A percentile compares a stretch with the other conserved stretches of the same genome.
Evolutionary conservation across 2,797 vertebrate genomes (phyloP).

Genomic region (Antrozous pallidus): DNA sequence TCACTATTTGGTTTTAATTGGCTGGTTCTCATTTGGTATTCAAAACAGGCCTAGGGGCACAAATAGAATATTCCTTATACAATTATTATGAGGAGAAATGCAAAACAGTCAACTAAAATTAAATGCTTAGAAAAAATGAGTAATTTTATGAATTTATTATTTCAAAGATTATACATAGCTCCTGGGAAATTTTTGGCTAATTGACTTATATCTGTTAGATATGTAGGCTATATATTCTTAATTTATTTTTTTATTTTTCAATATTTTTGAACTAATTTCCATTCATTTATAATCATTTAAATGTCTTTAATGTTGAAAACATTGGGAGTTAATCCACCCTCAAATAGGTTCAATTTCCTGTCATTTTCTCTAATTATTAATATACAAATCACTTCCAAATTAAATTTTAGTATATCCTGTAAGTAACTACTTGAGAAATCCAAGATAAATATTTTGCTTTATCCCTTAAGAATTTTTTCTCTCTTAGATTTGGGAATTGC

Average conservation of each 20-base stretch:
- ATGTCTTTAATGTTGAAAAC: neutral
- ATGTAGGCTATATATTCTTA: neutral
- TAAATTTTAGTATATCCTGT: neutral
- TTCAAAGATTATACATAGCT: neutral
- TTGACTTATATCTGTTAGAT: neutral
- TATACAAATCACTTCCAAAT: neutral
- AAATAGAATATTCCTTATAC: neutral
- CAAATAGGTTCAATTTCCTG: neutral
- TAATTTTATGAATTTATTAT: neutral
- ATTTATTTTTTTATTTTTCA: neutral
- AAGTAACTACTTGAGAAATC: neutral
- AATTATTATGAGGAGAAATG: neutral
- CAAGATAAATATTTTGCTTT: slow-evolving; percentile 8
- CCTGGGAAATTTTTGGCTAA: neutral
- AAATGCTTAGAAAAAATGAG: slow-evolving; percentile 15
- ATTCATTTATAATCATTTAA: neutral
- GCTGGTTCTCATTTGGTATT: neutral
- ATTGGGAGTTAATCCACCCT: neutral
- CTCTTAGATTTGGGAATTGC: neutral
- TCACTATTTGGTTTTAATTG: slow-evolving; percentile 30
- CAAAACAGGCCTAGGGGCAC: neutral
- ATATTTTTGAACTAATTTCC: neutral
- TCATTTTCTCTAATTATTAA: neutral
- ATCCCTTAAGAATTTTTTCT: neutral
- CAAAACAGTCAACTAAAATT: slow-evolving; percentile 5